Conservation (phyloP, 23 tunicate genomes). For the Clavelina lepadiformis region DNA sequence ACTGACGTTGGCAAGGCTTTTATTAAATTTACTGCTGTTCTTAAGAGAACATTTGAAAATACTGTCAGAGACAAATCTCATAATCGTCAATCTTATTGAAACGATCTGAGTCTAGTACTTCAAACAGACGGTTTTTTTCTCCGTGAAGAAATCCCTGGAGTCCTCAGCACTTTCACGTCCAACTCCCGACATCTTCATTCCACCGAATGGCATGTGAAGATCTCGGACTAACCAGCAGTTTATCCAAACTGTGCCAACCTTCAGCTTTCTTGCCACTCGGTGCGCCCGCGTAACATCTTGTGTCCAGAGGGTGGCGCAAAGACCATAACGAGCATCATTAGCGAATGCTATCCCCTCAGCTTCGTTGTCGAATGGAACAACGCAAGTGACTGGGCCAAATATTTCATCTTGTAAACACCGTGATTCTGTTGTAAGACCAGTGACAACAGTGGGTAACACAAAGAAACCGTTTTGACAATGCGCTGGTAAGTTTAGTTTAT, state of each 20-base stretch:
- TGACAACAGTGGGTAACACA: conserved; percentile 57
- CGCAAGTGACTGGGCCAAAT: conserved; percentile 85
- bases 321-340: conserved; percentile 65
- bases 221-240: conserved; percentile 89
- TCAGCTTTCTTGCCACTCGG: conserved; percentile 49
- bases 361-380: conserved; percentile 58
- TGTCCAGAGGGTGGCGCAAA: conserved; percentile 66
- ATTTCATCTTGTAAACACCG: conserved; percentile 73
- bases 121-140: conserved; percentile 77
- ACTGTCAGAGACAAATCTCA: no score
- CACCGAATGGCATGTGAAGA: conserved; percentile 87
- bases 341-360: conserved; percentile 52
- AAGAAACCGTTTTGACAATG: conserved; percentile 41
- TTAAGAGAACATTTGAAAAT: no score
- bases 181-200: conserved; percentile 69
- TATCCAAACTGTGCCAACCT: conserved; percentile 84
- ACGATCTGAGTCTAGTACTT: no score
- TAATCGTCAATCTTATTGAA: no score
- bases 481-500: conserved; percentile 38
- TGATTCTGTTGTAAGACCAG: conserved; percentile 44
- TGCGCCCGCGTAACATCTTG: conserved; percentile 42
- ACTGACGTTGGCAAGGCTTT: no score
- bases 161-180: conserved; percentile 80
- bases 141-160: conserved; percentile 80
- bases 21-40: no score